Evolutionary conservation across 2,888 invertebrate species (phyloP).

Genomic region (Nemoura dubitans): DNA sequence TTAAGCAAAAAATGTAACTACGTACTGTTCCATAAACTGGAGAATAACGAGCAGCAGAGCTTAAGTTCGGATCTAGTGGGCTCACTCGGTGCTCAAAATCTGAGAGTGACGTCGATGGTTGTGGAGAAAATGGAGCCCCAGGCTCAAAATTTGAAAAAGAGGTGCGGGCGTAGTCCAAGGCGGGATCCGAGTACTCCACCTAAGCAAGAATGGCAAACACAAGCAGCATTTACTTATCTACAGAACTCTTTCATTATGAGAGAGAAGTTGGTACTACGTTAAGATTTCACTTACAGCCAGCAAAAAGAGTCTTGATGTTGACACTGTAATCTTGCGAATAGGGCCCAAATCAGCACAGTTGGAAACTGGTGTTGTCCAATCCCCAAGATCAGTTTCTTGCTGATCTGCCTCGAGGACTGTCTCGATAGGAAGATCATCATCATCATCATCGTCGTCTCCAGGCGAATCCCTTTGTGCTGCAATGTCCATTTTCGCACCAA

Average conservation of each 20-base stretch:
- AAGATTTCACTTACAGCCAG: conserved; percentile 41
- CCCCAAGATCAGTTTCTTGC: conserved; percentile 47
- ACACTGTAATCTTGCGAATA: conserved; percentile 41
- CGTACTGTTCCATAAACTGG: conserved; percentile 60
- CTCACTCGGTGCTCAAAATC: conserved; percentile 50
- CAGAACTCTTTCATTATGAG: no score
- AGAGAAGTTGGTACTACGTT: no score
- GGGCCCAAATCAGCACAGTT: conserved; percentile 44
- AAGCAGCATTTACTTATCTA: background rate
- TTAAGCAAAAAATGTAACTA: background rate
- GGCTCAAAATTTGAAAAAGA: conserved; percentile 47
- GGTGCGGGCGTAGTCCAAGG: conserved; percentile 44
- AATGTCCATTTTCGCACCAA: conserved; percentile 43
- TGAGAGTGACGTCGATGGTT: conserved; percentile 48
- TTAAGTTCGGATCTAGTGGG: conserved; percentile 60
- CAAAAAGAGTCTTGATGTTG: conserved; percentile 46
- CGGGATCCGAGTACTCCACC: conserved; percentile 49
- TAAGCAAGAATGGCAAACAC: conserved; percentile 2
- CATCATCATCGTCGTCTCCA: conserved; percentile 44
- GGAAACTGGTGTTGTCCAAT: conserved; percentile 45
- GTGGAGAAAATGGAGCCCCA: conserved; percentile 48
- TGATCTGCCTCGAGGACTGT: conserved; percentile 41
- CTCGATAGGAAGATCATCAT: conserved; percentile 38
- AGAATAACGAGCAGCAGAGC: conserved; percentile 70
- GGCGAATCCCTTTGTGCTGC: conserved; percentile 46